Evolutionary conservation across 2,113 vertebrate species (phyloP), one percentile per base, ranked within the genome.

Genomic region (Caloenas nicobarica): DNA sequence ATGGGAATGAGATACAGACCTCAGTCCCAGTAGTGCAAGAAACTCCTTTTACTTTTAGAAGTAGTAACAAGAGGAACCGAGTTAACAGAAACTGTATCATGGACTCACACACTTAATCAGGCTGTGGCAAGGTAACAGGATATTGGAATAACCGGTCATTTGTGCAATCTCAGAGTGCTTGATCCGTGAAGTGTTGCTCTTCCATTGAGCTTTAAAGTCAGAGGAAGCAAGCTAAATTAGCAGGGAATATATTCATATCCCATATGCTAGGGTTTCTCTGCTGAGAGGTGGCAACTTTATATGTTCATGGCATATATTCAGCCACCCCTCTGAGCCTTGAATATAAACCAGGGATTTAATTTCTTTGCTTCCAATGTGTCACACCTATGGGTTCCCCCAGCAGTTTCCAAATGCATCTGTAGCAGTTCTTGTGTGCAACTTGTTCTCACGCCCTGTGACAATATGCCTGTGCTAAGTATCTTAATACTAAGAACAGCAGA

Each of bases 251-350:
- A 53, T 77, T 82, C 44, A 38, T 72, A 77, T 36, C 33, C 64
- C 1, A 2, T 46, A 62, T 42, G 38, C 62, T 64, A 78, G 56
- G 25, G 31, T 74, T 86, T 68, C 42, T 95, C 61, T 81, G 77
- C 69, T 91, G 89, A 71, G 92, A 84, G 60, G 80, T 93, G 92
- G 69, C 56, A 86, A 68, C 38, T 95, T 96, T 81, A 66, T 78
- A 48, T 34, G 56, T 42, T 91, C 29, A 24, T 81, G 51, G 60
- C 92, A 92, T 96, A 88, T 88, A 80, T 81, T 92, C 77, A 81
- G 29, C 38, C 86, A 81, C 44, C 56, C 61, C 80, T 78, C 86
- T 58, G 56, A 4, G 28, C 34, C 33, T 48, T 34, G 69, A 71
- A 66, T 88, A 86, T 31, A 93, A 80, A 83, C 16, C 26, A 60